Base-by-base conservation (phyloP, 2,888 invertebrate genomes). In the Pollenia griseotomentosa region DNA sequence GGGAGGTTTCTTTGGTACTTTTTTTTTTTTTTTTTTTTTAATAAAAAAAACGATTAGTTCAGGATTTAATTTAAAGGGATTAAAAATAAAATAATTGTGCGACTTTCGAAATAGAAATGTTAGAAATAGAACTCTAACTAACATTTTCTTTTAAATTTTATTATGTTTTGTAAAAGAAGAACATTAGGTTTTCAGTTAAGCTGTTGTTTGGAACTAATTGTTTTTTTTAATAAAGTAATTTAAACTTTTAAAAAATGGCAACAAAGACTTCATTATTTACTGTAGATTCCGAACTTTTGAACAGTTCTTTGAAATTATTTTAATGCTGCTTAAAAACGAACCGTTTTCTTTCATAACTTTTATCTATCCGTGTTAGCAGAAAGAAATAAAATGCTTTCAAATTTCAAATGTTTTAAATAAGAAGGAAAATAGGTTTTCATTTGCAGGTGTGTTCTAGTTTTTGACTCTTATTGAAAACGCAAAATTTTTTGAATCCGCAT, bases 171-270 rank as follows among this genome's bases (percentile, higher is more conserved):
- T 33, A 19, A 19, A 57, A 44, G 14, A 10, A 12, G 19, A 53
- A 12, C 14, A 71, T 4, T 12, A n/a, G 55, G 16, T 14, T 57
- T 46, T 48, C 70, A 70, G 57, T 46, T 40, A 71, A 81, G 65
- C 73, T 51, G 40, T 16, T 66, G 81, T 51, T 65, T 74, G 74
- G 82, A 75, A 82, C 82, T 68, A 75, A 82, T 82, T n/a, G n/a
- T n/a, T 82, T 46, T 5, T 33, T 44, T 66, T 9, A 66, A 46
- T 9, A 66, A 55, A 16, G n/a, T 57, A 57, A 33, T 57, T 59
- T 0, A 44, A 46, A 59, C 10, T 42, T 63, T 44, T 1, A 70
- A 33, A 33, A 33, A 33, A 33, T 6, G 33, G 6, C 33, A 33
- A 33, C 33, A 5, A 33, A 33, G 33, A 33, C 23, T 23, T 2